Evolutionary conservation across 2,888 invertebrate species (phyloP), one percentile per base, ranked within the genome.

Genomic region (Papilio demoleus): DNA sequence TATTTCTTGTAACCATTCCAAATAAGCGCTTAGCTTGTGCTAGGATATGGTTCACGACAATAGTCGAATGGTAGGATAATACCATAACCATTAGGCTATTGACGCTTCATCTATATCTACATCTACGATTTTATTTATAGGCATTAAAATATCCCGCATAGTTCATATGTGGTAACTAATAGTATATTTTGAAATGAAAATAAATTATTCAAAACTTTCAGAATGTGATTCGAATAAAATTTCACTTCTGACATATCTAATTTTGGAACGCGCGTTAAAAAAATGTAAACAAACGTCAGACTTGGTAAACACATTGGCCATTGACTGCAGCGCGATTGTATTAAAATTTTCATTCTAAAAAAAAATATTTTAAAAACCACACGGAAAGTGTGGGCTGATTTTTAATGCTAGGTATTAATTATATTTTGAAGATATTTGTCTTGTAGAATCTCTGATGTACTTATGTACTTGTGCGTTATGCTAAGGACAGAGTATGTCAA

Each of bases 271-370:
- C 12, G 47, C 50, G 59, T 60, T 65, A 64, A 65, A 40, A 53
- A 27, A 59, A 64, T 45, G 59, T 68, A 68, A 68, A 68, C 68
- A 59, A 45, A 64, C 60, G 38, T 59, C 59, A 38, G 31, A 59
- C 50, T 31, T 59, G n/a, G 50, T 68, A 64, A 68, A 68, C 63
- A 64, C 59, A 65, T 65, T 65, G 58, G 47, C 65, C 40, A 65
- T 61, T 58, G 56, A 65, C 69, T 59, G 53, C 53, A 31, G 22
- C n/a, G 45, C 34, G 61, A 65, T 65, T 69, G 69, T 61, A 65
- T 65, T 27, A 56, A 61, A 69, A 65, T 69, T 40, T 40, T 61
- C 40, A 42, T 56, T 60, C 31, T 24, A 45, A 65, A 19, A 61
- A 36, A 61, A 40, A 50, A 61, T n/a, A n/a, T 62, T 53, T 69